A percentile compares a stretch with the other conserved stretches of the same genome.
These are phyloP conservation scores for Idris sp. DNA, from an alignment of 1,140 invertebrate species.

Conservation along the genomic window DNA sequence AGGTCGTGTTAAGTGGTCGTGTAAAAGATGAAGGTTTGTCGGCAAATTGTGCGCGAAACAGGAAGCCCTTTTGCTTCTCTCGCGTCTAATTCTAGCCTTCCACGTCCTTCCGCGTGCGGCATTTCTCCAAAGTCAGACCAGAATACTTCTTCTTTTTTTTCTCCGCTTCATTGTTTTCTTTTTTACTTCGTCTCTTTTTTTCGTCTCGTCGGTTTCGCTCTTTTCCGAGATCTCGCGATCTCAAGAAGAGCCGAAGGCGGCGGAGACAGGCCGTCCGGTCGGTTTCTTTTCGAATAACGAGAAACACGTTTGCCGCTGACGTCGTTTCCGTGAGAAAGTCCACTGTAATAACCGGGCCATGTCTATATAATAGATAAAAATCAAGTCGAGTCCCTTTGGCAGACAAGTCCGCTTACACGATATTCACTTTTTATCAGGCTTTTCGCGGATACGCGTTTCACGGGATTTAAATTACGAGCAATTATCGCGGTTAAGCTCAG, in stretches of 20 bases:
- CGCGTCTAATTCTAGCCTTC: constrained; percentile 45
- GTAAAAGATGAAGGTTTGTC: constrained; percentile 35
- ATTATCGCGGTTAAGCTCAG: constrained; percentile 13
- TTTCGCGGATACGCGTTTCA: constrained; percentile 23
- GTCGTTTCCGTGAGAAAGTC: constrained; percentile 59
- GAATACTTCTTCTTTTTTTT: constrained; percentile 24
- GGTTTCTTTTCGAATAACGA: constrained; percentile 56
- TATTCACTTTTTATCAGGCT: constrained; percentile 14
- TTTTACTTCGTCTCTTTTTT: no score
- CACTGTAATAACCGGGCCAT: constrained; percentile 44
- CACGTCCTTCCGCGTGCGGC: constrained; percentile 51
- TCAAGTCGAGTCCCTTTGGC: constrained; percentile 20
- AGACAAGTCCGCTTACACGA: constrained; percentile 1
- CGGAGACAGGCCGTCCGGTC: constrained; percentile 51
- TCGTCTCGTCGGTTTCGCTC: no score
- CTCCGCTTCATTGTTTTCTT: no score
- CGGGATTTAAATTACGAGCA: constrained; percentile 33
- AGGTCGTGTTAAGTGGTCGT: constrained; percentile 29
- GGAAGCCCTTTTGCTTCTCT: constrained; percentile 54
- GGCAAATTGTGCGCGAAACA: constrained; percentile 53
- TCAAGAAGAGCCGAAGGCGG: constrained; percentile 44
- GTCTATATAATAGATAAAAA: constrained; percentile 48
- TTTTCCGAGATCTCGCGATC: constrained; percentile 35
- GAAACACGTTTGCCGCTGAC: constrained; percentile 36
- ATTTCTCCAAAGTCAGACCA: constrained; percentile 31